Conservation (phyloP, 2,888 invertebrate species). For the Xanthia icteritia region DNA sequence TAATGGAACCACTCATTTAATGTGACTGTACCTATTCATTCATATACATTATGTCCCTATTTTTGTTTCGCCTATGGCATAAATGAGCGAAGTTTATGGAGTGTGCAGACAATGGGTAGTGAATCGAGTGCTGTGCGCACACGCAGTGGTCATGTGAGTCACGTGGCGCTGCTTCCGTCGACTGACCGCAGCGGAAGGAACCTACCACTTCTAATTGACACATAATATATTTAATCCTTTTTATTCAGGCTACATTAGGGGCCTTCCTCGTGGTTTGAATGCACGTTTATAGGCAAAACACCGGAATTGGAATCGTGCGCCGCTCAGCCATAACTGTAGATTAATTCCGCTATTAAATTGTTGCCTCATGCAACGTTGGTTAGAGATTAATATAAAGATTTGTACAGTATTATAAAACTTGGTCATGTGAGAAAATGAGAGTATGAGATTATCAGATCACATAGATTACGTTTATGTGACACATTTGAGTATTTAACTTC, state of each 20-base stretch:
- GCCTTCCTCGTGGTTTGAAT: conserved; percentile 42
- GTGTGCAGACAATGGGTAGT: conserved; percentile 82
- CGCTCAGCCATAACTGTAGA: conserved; percentile 55
- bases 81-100: conserved; percentile 75
- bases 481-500: conserved; percentile 3
- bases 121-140: conserved; percentile 71
- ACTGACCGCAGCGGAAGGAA: conserved; percentile 82
- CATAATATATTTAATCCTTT: conserved; percentile 63
- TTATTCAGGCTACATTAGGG: conserved; percentile 47
- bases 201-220: conserved; percentile 69
- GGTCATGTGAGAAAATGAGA: conserved; percentile 26
- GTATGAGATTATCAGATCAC: neutral
- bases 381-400: conserved; percentile 46
- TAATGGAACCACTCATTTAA: conserved; percentile 46
- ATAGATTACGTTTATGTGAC: neutral
- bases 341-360: conserved; percentile 55
- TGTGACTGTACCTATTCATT: conserved; percentile 57
- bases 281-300: conserved; percentile 43
- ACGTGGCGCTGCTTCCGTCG: conserved; percentile 81
- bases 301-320: conserved; percentile 58
- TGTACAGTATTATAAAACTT: conserved; percentile 30
- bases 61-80: conserved; percentile 66
- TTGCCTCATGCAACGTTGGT: conserved; percentile 55
- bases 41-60: conserved; percentile 56
- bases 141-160: conserved; percentile 78